Evolutionary conservation across 1,140 invertebrate genomes (phyloP), one percentile per base, ranked within the genome.

Genomic region (Drosophila kikkawai): DNA sequence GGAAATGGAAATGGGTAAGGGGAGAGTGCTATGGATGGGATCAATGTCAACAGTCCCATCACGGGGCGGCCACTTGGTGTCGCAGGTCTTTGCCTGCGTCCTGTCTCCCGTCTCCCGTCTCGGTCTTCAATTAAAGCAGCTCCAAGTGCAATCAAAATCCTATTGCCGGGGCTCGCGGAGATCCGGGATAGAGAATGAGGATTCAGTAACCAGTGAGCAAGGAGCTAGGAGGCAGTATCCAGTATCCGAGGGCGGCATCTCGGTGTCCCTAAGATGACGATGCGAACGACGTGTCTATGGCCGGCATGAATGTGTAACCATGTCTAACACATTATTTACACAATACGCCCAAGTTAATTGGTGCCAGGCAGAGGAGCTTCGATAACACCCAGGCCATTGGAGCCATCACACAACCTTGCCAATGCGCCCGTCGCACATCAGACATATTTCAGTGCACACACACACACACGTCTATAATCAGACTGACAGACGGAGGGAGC

Each of bases 281-380:
- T 67, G 65, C 45, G 26, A 53, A 69, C 64, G 67, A 69, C 37
- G 64, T 69, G 67, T 69, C 67, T 68, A 73, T 73, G 69, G 67
- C 67, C 69, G 53, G 55, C 48, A 71, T 73, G 70, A 74, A 74
- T 74, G 70, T 74, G 68, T 73, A 60, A 74, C 65, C 75, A 82
- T 87, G 83, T 82, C 79, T 75, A 86, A 71, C 82, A 68, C 79
- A 86, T 86, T 86, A 86, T 86, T 86, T 87, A 86, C 82, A 86
- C 82, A 86, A 87, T 86, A 82, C 83, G 79, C 69, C 78, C 82
- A 86, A 86, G 82, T 86, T 80, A 84, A 71, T 69, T 70, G 74
- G 56, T 74, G 70, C 12, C 69, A 26, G 68, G 34, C 60, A 26
- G 12, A 66, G 65, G 22, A 65, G 41, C 34, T 45, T 45, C 48